Percentiles rank a stretch among this genome's conserved stretches.
These are phyloP conservation scores for Lichenostomus cassidix DNA, from an alignment of 2,113 vertebrate genomes.

Conservation along the genomic window DNA sequence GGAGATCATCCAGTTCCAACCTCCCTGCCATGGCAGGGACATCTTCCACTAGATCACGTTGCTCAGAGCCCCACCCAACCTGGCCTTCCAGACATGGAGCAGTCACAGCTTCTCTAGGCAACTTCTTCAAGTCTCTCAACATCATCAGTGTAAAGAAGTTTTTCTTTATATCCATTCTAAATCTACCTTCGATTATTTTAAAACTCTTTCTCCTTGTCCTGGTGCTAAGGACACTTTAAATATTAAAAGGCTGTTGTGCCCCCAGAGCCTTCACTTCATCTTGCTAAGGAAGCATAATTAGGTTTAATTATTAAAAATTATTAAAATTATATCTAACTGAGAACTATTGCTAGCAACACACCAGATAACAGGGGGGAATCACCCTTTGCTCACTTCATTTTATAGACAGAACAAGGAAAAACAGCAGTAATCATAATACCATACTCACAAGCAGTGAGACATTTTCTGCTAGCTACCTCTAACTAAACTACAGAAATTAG, in stretches of 20 bases:
- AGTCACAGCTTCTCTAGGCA: not conserved
- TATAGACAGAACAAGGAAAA: not conserved
- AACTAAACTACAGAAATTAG: not conserved
- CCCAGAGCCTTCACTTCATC: not conserved
- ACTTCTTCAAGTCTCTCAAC: not conserved
- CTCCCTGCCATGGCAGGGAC: not conserved
- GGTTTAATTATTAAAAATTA: not conserved
- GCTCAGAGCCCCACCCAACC: not conserved
- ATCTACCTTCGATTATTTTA: not conserved
- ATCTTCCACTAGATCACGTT: not conserved
- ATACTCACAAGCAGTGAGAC: not conserved
- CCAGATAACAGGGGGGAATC: not conserved
- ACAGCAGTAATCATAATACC: not conserved
- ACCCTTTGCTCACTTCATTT: not conserved
- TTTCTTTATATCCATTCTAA: not conserved
- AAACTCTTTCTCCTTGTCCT: not conserved
- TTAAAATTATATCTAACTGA: not conserved
- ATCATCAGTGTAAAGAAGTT: not conserved
- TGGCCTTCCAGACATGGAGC: not conserved
- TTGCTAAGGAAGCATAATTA: not conserved
- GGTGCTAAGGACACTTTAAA: accelerated
- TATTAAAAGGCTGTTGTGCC: not conserved
- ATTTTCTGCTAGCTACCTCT: not conserved
- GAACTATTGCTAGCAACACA: not conserved
- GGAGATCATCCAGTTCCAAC: not conserved